Percentiles rank a stretch among this genome's conserved stretches.
Conservation (phyloP, 2,113 vertebrate species). For the Corvus cornix region DNA sequence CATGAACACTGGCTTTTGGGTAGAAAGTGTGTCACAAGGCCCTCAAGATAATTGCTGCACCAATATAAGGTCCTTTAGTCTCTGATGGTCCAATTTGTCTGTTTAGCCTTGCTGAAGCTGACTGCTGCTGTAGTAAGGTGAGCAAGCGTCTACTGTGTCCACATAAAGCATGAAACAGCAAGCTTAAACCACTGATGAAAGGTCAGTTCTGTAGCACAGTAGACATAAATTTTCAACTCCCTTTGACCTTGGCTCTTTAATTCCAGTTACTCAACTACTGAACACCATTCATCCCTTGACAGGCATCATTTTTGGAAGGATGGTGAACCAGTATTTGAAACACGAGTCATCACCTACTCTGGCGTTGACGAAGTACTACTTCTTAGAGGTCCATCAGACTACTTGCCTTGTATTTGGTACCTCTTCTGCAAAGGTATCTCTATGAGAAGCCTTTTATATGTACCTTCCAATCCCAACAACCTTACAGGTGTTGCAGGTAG, state of each 20-base stretch:
- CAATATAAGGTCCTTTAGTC: not conserved
- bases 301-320: not conserved
- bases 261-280: not conserved
- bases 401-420: not conserved
- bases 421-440: not conserved
- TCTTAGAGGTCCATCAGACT: not conserved
- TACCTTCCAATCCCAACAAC: not conserved
- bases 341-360: not conserved
- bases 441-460: not conserved
- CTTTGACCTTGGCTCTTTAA: not conserved
- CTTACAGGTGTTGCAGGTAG: not conserved
- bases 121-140: not conserved
- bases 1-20: not conserved
- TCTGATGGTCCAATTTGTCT: not conserved
- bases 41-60: not conserved
- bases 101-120: not conserved
- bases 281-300: not conserved
- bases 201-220: fast-evolving
- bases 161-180: not conserved
- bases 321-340: not conserved
- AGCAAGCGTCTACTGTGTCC: not conserved
- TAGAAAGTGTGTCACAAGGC: not conserved
- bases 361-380: not conserved
- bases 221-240: not conserved
- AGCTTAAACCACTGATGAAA: not conserved